These are phyloP conservation scores for Drosophila orosa DNA, from an alignment of 1,140 invertebrate genomes.

Conservation along the genomic window DNA sequence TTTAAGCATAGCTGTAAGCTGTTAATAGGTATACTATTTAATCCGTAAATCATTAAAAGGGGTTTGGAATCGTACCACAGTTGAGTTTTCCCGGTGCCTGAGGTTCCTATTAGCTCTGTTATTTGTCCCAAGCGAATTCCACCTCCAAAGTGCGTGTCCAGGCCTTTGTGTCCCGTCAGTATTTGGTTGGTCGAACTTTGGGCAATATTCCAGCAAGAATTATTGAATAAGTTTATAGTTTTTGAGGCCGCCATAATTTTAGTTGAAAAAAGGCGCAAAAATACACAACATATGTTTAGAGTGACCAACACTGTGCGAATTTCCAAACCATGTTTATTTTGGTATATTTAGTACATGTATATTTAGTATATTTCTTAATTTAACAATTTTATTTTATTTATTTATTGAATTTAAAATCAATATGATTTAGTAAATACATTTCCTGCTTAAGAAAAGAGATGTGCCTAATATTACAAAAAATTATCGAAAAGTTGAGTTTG, in stretches of 20 bases:
- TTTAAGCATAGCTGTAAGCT: slow-evolving; percentile 54
- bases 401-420: too few species aligned
- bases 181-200: slow-evolving; percentile 31
- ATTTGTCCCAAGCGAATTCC: slow-evolving; percentile 51
- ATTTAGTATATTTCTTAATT: too few species aligned
- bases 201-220: slow-evolving; percentile 23
- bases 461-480: too few species aligned
- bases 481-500: too few species aligned
- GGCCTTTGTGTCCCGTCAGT: slow-evolving; percentile 15
- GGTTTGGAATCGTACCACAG: slow-evolving; percentile 35
- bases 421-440: too few species aligned
- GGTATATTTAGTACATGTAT: too few species aligned
- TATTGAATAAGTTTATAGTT: slow-evolving; percentile 18
- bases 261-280: background rate
- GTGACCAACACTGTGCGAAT: too few species aligned
- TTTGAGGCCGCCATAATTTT: slow-evolving; percentile 11
- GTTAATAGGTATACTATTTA: background rate
- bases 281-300: background rate
- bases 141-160: slow-evolving; percentile 46
- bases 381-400: too few species aligned
- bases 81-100: slow-evolving; percentile 58
- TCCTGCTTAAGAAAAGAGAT: too few species aligned
- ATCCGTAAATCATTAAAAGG: background rate
- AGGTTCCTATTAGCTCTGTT: slow-evolving; percentile 50
- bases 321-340: too few species aligned